These are phyloP conservation scores for Mimumesa dahlbomi DNA, from an alignment of 2,888 invertebrate species.

Conservation along the genomic window DNA sequence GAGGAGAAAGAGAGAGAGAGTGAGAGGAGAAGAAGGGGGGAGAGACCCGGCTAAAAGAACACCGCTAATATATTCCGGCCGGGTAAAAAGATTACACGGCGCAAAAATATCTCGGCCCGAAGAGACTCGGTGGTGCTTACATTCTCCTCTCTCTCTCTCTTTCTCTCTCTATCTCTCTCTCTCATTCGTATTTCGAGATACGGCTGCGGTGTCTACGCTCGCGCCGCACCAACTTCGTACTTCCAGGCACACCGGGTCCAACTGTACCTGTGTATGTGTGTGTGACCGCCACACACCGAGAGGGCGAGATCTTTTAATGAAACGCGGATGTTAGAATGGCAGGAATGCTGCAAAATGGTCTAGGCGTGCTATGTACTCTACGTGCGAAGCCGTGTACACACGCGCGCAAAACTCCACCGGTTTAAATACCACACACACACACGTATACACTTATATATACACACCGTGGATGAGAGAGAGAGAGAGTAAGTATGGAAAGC, in stretches of 20 bases:
- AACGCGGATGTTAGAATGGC: slow-evolving; percentile 76
- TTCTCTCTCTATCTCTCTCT: slow-evolving; percentile 1
- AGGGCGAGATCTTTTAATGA: slow-evolving; percentile 73
- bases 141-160: slow-evolving; percentile 5
- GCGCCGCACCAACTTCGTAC: slow-evolving; percentile 1
- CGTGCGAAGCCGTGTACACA: slow-evolving; percentile 20
- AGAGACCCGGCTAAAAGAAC: slow-evolving; percentile 9
- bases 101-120: slow-evolving; percentile 38
- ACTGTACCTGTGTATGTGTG: slow-evolving; percentile 3
- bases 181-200: slow-evolving; percentile 12
- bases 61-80: slow-evolving; percentile 42
- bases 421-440: slow-evolving; percentile 22
- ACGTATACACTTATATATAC: slow-evolving; percentile 5
- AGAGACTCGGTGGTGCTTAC: slow-evolving; percentile 24
- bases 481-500: slow-evolving; percentile 27
- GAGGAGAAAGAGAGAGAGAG: no score
- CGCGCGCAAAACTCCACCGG: slow-evolving; percentile 11
- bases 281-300: background rate
- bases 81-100: slow-evolving; percentile 42
- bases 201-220: background rate
- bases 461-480: background rate
- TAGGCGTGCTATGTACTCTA: slow-evolving; percentile 63
- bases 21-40: no score
- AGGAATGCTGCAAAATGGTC: slow-evolving; percentile 76
- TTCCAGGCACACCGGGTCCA: background rate